Conservation (phyloP, 2,113 vertebrate species). For the Mola mola region DNA sequence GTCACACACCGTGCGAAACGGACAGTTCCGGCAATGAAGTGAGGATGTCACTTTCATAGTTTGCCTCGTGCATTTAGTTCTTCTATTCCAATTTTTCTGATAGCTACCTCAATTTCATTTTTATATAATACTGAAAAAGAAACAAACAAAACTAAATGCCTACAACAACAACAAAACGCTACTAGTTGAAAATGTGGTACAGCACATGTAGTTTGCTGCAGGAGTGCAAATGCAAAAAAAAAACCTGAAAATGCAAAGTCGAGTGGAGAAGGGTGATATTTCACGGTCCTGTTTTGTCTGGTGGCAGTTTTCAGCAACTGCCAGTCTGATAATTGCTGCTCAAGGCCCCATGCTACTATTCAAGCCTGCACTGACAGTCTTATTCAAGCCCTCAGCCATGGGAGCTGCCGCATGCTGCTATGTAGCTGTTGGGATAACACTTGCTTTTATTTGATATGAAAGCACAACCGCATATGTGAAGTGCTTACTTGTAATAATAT, state of each 20-base stretch:
- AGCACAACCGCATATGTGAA: constrained; percentile 40
- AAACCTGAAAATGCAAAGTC: constrained; percentile 37
- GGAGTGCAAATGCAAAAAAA: constrained; percentile 12
- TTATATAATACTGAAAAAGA: too few relatives aligned
- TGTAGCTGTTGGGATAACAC: constrained; percentile 57
- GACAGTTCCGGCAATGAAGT: constrained; percentile 9
- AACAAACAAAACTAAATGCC: too few relatives aligned
- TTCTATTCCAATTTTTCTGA: constrained; percentile 49
- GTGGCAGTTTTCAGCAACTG: constrained; percentile 79
- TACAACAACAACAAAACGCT: too few relatives aligned
- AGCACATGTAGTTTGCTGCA: constrained; percentile 38
- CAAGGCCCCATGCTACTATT: constrained; percentile 59
- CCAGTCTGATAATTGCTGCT: constrained; percentile 78
- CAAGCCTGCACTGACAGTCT: constrained; percentile 69
- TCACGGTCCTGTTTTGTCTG: constrained; percentile 70
- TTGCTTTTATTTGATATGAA: constrained; percentile 57
- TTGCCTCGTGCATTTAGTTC: constrained; percentile 48
- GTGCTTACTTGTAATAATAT: constrained; percentile 24
- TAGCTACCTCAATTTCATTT: too few relatives aligned
- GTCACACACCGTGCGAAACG: background rate
- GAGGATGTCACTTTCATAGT: constrained; percentile 58
- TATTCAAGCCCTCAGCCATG: constrained; percentile 59
- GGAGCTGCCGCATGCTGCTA: constrained; percentile 46
- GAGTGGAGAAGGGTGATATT: constrained; percentile 57
- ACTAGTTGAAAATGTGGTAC: too few relatives aligned